These are phyloP conservation scores for Euzophera pinguis DNA, from an alignment of 2,888 invertebrate species.

Conservation along the genomic window DNA sequence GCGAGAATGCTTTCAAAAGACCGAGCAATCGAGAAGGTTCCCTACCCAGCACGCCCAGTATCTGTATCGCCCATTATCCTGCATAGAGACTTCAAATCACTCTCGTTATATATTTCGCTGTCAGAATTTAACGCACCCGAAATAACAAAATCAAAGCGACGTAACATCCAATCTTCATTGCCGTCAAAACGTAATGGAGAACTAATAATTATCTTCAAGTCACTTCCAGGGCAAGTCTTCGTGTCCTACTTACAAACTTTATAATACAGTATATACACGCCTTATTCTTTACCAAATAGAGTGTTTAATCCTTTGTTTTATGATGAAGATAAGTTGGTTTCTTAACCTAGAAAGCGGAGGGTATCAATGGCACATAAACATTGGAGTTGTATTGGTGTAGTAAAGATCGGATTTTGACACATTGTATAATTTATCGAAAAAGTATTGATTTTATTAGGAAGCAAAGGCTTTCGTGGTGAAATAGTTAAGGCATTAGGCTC, in stretches of 20 bases:
- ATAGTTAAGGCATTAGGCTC: too few relatives aligned
- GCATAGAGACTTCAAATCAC: too few relatives aligned
- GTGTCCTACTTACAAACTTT: slow-evolving; percentile 2
- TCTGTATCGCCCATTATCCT: too few relatives aligned
- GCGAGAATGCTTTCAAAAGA: too few relatives aligned
- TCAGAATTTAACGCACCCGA: not conserved
- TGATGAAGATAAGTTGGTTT: not conserved
- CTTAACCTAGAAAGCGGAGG: slow-evolving; percentile 3
- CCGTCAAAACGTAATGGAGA: not conserved
- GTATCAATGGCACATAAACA: not conserved
- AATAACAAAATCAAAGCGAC: not conserved
- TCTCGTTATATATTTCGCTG: too few relatives aligned
- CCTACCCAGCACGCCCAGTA: too few relatives aligned
- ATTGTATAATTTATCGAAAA: not conserved
- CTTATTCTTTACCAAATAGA: not conserved
- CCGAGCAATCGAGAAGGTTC: too few relatives aligned
- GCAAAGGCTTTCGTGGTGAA: too few relatives aligned
- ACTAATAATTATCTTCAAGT: slow-evolving; percentile 1
- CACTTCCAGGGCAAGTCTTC: not conserved
- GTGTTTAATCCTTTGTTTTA: not conserved
- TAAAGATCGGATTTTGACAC: not conserved
- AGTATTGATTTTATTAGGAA: too few relatives aligned
- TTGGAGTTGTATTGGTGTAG: not conserved
- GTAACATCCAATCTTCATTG: not conserved
- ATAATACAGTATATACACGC: not conserved